Evolutionary conservation across 1,140 invertebrate genomes (phyloP).

Genomic region (Thaumatotibia leucotreta): DNA sequence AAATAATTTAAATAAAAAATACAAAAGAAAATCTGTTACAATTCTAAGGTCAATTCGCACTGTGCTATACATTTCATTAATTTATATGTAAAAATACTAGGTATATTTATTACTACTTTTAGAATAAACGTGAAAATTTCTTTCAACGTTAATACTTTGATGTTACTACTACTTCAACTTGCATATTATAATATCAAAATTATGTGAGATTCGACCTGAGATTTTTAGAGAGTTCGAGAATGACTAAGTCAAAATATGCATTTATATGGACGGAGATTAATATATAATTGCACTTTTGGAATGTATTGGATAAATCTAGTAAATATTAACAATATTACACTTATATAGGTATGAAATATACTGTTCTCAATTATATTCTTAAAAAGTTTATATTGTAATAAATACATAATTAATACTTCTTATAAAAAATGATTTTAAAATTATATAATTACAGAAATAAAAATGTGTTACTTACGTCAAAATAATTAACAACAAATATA

Average conservation of each 20-base stretch:
- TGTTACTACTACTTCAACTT: too few species aligned
- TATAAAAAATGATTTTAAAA: not conserved
- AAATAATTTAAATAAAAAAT: not conserved
- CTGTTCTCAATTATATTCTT: too few species aligned
- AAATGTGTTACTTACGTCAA: too few species aligned
- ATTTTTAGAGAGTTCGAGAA: too few species aligned
- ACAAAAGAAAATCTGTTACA: not conserved
- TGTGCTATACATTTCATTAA: not conserved
- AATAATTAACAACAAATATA: too few species aligned
- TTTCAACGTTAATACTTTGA: too few species aligned
- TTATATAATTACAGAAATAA: too few species aligned
- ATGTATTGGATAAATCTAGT: slow-evolving; percentile 21
- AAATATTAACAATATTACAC: not conserved
- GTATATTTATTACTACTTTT: too few species aligned
- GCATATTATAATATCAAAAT: too few species aligned
- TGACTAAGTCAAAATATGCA: slow-evolving; percentile 20
- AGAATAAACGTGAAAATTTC: too few species aligned
- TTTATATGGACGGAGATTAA: slow-evolving; percentile 28
- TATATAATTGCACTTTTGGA: slow-evolving; percentile 43
- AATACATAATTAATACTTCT: not conserved
- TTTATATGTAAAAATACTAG: not conserved
- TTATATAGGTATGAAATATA: not conserved
- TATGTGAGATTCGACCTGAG: not conserved
- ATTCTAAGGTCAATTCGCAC: not conserved
- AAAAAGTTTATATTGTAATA: too few species aligned